Evolutionary conservation across 2,888 invertebrate genomes (phyloP), one percentile per base, ranked within the genome.

Genomic region (Heteromurus nitidus): DNA sequence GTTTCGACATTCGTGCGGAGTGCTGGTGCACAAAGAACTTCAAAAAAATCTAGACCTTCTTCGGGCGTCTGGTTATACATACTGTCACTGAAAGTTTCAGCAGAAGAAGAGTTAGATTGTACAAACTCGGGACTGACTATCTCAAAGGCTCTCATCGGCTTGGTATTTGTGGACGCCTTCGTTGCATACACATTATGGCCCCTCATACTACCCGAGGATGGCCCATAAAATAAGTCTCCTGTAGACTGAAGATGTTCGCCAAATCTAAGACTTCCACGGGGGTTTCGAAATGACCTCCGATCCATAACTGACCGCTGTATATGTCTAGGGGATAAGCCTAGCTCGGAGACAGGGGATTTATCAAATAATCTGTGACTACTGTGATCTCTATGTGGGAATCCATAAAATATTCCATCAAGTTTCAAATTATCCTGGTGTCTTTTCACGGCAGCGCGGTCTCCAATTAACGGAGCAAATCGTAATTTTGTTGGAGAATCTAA

Each of bases 321-420:
- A 31, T 75, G 75, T 42, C 65, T 42, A 3, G 67, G 65, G 11
- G 65, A 65, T 28, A 67, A 28, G 13, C 65, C 55, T 20, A 67
- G 26, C 22, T 67, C 65, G 7, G 75, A 53, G 9, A 74, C 28
- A 22, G 74, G 74, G 11, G 50, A 24, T 3, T 28, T 44, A 11
- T 70, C 42, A 1, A 18, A n/a, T 67, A 7, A 44, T 16, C 30
- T 16, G 22, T 24, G 16, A 24, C 44, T 13, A 50, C 20, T 11
- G 5, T 26, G 90, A 89, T 9, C 88, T 88, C 2, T 89, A 87
- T n/a, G 60, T 9, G 92, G 93, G 88, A 76, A 82, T 24, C 92
- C 92, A 91, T 89, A 89, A 88, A 93, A 93, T 26, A 93, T 91
- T 13, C 92, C 92, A 88, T 92, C 91, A 1, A 90, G 91, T 74